Evolutionary conservation across 1,140 invertebrate species (phyloP).

Genomic region (Euglossa dilemma): DNA sequence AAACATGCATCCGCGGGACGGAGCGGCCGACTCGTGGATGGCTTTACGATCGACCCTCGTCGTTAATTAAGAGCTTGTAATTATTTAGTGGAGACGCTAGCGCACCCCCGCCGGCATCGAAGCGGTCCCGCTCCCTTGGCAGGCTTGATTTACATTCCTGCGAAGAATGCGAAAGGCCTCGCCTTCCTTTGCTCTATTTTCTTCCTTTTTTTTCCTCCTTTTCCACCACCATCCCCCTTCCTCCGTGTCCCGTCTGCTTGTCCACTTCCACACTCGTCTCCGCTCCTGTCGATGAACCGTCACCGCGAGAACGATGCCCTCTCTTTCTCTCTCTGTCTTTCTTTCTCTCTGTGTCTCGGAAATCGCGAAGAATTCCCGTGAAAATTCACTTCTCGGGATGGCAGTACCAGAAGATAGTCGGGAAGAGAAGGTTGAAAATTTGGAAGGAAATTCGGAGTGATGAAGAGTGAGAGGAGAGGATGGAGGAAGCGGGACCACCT

Average conservation of each 20-base stretch:
- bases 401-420: no score
- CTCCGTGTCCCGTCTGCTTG: conserved; percentile 7
- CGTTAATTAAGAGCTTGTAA: conserved; percentile 82
- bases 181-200: conserved; percentile 65
- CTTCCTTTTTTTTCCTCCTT: conserved; percentile 41
- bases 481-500: not conserved
- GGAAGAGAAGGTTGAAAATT: no score
- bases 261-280: conserved; percentile 5
- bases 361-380: no score
- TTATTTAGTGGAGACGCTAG: conserved; percentile 81
- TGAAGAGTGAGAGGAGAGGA: no score
- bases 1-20: conserved; percentile 78
- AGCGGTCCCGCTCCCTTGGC: conserved; percentile 67
- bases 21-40: conserved; percentile 74
- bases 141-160: conserved; percentile 77
- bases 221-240: not conserved
- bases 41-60: conserved; percentile 80
- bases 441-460: no score
- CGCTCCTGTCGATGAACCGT: not conserved
- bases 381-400: no score
- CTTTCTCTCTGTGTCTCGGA: no score
- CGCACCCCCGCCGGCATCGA: conserved; percentile 80
- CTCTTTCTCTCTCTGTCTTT: no score
- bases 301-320: conserved; percentile 22
- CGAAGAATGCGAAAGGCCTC: conserved; percentile 71